Percentiles rank a stretch among this genome's conserved stretches.
Evolutionary conservation across 2,113 vertebrate species (phyloP).

Genomic region (Nerophis lumbriciformis): DNA sequence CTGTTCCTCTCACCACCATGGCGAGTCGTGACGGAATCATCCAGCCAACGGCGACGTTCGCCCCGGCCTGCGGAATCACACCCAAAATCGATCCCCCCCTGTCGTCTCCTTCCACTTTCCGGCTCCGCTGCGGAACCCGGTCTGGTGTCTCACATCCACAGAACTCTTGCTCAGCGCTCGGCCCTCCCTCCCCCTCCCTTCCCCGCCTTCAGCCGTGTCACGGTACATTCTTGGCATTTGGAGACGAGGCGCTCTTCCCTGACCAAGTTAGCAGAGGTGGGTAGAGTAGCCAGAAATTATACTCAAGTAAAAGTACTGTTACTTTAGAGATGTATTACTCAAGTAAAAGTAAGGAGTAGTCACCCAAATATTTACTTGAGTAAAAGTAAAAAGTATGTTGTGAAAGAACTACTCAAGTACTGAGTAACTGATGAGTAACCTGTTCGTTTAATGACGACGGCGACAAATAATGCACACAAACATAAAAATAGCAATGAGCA

Average conservation of each 20-base stretch:
- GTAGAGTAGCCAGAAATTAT: too few species aligned
- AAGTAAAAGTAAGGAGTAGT: too few species aligned
- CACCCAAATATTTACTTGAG: too few species aligned
- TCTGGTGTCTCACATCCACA: slow-evolving; percentile 62
- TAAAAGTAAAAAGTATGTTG: too few species aligned
- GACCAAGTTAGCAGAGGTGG: slow-evolving; percentile 16
- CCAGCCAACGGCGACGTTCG: neutral
- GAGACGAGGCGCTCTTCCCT: slow-evolving; percentile 47
- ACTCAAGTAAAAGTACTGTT: too few species aligned
- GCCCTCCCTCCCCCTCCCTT: slow-evolving; percentile 57
- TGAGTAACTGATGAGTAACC: too few species aligned
- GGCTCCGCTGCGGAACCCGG: slow-evolving; percentile 64
- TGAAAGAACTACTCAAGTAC: too few species aligned
- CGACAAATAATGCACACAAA: too few species aligned
- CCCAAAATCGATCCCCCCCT: slow-evolving; percentile 26
- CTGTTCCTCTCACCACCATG: slow-evolving; percentile 21
- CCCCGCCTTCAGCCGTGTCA: slow-evolving; percentile 53
- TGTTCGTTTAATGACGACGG: too few species aligned
- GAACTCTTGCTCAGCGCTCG: slow-evolving; percentile 59
- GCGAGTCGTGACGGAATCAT: too few species aligned
- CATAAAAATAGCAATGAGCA: too few species aligned
- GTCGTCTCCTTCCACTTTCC: slow-evolving; percentile 46
- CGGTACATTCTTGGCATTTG: slow-evolving; percentile 68
- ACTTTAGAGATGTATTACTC: too few species aligned
- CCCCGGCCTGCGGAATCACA: slow-evolving; percentile 10